Conservation (phyloP, 2,113 vertebrate species). For the Thamnaconus septentrionalis region DNA sequence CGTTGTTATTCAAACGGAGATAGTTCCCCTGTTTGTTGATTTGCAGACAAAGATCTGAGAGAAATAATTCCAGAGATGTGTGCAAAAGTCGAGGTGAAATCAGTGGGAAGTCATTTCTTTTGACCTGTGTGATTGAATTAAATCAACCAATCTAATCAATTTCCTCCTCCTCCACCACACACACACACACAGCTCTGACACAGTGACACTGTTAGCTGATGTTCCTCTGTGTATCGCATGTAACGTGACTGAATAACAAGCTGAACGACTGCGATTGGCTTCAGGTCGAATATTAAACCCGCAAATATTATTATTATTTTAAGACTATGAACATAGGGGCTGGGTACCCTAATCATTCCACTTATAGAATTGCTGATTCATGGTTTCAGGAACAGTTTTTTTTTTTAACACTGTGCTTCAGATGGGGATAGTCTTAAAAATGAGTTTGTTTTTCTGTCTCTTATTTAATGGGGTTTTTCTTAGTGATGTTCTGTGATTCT, state of each 20-base stretch:
- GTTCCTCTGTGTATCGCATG: background rate
- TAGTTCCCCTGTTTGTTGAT: no score
- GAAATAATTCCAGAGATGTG: no score
- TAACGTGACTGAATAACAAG: constrained; percentile 12
- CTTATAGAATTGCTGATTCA: constrained; percentile 9
- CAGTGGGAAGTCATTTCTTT: no score
- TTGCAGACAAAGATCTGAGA: no score
- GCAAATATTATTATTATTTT: constrained; percentile 15
- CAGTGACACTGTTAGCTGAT: no score
- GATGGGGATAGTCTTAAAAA: constrained; percentile 2
- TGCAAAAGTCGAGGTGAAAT: no score
- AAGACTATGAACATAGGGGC: constrained; percentile 57
- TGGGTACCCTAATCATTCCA: constrained; percentile 59
- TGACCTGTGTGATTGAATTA: no score
- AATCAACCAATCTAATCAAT: no score
- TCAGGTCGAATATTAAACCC: constrained; percentile 17
- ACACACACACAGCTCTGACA: no score
- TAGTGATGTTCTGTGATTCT: constrained; percentile 14
- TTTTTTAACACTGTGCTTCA: background rate
- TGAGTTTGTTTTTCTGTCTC: constrained; percentile 10
- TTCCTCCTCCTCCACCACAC: no score
- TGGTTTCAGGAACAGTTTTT: no score
- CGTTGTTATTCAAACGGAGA: no score
- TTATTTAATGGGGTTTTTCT: constrained; percentile 62
- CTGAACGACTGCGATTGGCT: background rate